These are phyloP conservation scores for Bombus confusus DNA, from an alignment of 1,140 invertebrate species.

Conservation along the genomic window DNA sequence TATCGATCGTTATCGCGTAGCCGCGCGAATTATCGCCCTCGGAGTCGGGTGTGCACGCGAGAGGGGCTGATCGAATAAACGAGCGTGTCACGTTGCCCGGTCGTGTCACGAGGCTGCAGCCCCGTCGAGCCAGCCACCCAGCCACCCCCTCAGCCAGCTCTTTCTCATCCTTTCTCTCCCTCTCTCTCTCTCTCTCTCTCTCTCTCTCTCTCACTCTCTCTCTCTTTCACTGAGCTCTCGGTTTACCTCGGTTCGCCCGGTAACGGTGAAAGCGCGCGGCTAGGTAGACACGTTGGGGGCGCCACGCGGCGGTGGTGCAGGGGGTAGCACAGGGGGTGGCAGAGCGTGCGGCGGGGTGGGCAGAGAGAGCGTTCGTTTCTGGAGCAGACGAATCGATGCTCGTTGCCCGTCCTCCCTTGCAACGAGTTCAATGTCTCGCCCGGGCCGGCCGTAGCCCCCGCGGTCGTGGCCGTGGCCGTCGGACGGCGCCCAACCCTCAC, in stretches of 20 bases:
- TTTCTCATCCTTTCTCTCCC: neutral
- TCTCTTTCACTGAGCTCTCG: too few species aligned
- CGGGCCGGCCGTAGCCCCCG: constrained; percentile 74
- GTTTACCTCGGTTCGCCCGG: constrained; percentile 28
- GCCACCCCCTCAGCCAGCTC: neutral
- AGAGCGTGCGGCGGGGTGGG: constrained; percentile 52
- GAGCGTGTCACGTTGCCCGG: constrained; percentile 62
- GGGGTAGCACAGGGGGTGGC: constrained; percentile 38
- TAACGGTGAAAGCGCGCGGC: constrained; percentile 53
- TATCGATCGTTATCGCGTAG: constrained; percentile 47
- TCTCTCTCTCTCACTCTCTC: neutral
- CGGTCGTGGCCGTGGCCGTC: constrained; percentile 68
- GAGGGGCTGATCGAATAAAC: constrained; percentile 62
- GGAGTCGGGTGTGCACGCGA: constrained; percentile 16
- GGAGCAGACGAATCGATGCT: constrained; percentile 80
- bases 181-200: neutral
- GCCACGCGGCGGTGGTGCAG: constrained; percentile 52
- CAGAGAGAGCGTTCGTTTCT: constrained; percentile 74
- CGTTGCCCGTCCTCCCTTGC: constrained; percentile 72
- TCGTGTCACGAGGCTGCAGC: constrained; percentile 57
- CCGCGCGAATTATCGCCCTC: constrained; percentile 43
- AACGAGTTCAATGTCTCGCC: constrained; percentile 81
- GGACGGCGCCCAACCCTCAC: constrained; percentile 49
- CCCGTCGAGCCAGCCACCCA: neutral
- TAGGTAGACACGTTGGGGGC: constrained; percentile 54